Percentiles rank a stretch among this genome's conserved stretches.
phyloP scores from a whole-genome alignment of 2,113 vertebrate genomes.

The Platanista minor region DNA sequence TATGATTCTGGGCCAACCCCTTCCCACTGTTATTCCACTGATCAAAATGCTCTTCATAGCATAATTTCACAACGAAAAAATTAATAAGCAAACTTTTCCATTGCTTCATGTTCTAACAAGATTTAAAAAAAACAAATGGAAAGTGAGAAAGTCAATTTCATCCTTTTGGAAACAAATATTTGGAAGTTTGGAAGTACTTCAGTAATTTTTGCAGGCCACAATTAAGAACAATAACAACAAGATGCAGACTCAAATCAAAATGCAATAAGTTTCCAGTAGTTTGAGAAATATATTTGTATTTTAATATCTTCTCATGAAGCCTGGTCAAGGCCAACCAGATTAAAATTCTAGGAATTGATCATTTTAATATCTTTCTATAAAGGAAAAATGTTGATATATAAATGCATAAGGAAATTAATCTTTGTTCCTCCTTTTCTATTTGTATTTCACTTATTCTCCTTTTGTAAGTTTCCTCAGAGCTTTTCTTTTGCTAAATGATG shows the following conservation, averaged over 20 bases:
- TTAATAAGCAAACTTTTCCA: not conserved
- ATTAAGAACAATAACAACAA: not conserved
- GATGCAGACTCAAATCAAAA: not conserved
- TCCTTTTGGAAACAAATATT: conserved; percentile 22
- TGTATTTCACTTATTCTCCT: not conserved
- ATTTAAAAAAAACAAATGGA: not conserved
- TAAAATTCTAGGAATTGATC: conserved; percentile 2
- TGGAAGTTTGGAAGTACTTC: conserved; percentile 4
- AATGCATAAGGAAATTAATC: not conserved
- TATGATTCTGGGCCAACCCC: not conserved
- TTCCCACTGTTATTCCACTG: not conserved
- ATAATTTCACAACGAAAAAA: conserved; percentile 1
- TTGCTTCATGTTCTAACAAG: not conserved
- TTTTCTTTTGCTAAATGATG: not conserved
- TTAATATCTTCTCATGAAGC: not conserved
- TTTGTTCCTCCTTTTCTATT: not conserved
- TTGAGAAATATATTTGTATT: not conserved
- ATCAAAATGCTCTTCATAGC: not conserved
- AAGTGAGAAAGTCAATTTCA: not conserved
- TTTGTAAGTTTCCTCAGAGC: not conserved
- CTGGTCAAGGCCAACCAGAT: not conserved
- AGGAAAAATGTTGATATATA: not conserved
- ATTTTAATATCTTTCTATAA: not conserved
- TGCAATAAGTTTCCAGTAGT: not conserved
- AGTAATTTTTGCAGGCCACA: not conserved